Evolutionary conservation across 2,113 vertebrate genomes (phyloP), one percentile per base, ranked within the genome.

Genomic region (Dendrocopos noguchii): DNA sequence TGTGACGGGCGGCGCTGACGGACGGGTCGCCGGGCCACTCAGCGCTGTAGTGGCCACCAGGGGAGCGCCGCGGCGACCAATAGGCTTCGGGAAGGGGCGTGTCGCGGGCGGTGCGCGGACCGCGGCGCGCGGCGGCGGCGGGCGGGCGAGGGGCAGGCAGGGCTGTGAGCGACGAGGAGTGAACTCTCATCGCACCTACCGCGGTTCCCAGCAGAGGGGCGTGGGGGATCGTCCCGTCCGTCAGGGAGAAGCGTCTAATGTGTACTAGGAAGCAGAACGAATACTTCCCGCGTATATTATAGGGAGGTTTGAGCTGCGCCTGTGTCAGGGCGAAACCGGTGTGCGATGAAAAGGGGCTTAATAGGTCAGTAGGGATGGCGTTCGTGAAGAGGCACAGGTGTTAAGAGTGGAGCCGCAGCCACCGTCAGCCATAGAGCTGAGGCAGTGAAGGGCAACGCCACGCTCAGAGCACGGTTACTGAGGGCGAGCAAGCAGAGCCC

Each of bases 1-100:
- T 97, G 94, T 97, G 97, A 97, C 97, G 96, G 96, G 91, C 94
- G 89, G 81, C 55, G 56, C 74, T 96, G 97, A 98, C 84, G 76
- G 97, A 93, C 95, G 88, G 92, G 64, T 21, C 19, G 6, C 31
- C 18, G 46, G 36, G 13, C 97, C 96, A 97, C 66, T 97, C 31
- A 91, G 65, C 52, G 25, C 20, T 11, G 90, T 72, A 79, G 63
- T 46, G 31, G 52, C 36, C 55, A 36, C 46, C 77, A 25, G 67
- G 68, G n/a, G 28, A 28, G 46, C 29, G 44, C 61, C 11, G 33
- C 13, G 27, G 5, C 6, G 17, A 28, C 97, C 97, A 97, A 98
- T 97, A 82, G 85, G 7, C 31, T 28, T 12, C 47, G 11, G 42
- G 2, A 22, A 36, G 88, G 93, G 97, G 96, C 90, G 97, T 87